These are phyloP conservation scores for Eristalis arbustorum DNA, from an alignment of 2,888 invertebrate species.

Conservation along the genomic window DNA sequence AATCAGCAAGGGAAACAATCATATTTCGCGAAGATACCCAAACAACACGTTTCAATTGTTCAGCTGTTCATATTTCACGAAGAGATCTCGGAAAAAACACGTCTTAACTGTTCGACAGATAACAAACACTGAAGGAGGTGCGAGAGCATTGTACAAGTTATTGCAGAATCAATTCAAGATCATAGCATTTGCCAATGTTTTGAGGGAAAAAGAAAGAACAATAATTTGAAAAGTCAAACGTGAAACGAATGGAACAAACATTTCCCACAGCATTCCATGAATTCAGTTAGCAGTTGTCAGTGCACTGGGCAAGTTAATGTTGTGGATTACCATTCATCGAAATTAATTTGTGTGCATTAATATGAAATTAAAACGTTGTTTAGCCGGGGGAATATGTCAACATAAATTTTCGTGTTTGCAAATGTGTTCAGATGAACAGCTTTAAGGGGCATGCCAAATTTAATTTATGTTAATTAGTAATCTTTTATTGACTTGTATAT, in stretches of 20 bases:
- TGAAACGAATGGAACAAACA: neutral
- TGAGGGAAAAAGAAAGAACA: neutral
- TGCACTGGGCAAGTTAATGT: neutral
- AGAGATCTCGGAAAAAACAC: neutral
- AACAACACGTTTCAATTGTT: no score
- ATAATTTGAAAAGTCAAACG: neutral
- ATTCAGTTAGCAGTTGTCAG: neutral
- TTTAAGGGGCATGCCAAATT: no score
- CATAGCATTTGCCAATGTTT: neutral
- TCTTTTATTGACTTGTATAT: neutral
- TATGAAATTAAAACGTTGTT: no score
- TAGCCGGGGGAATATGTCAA: no score
- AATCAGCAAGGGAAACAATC: neutral
- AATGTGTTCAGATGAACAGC: no score
- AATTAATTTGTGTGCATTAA: no score
- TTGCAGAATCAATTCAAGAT: neutral
- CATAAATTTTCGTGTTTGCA: no score
- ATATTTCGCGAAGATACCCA: no score
- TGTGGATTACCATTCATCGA: neutral
- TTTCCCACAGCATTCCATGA: neutral
- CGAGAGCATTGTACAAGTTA: neutral
- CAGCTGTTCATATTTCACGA: neutral
- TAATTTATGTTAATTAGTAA: no score
- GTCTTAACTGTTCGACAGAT: neutral
- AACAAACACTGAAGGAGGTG: neutral